Percentiles rank a stretch among this genome's conserved stretches.
phyloP scores from a whole-genome alignment of 2,113 vertebrate species.

The Laticauda colubrina region DNA sequence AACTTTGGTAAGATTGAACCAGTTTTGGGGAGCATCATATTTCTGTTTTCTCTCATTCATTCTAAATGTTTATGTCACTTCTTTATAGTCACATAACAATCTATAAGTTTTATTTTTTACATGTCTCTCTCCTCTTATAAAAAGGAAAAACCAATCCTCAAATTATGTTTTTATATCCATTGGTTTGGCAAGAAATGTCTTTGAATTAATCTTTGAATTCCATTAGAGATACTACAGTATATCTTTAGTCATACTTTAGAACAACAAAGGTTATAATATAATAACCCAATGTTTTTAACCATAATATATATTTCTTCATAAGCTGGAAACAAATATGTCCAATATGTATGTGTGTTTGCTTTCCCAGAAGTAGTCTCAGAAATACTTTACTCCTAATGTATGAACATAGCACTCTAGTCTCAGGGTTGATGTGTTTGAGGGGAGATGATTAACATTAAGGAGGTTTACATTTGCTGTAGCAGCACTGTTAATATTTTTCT shows the following conservation, averaged over 20 bases:
- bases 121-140: too few species aligned
- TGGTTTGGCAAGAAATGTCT: neutral
- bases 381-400: neutral
- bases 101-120: neutral
- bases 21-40: neutral
- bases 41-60: neutral
- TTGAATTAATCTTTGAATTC: neutral
- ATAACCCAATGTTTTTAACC: neutral
- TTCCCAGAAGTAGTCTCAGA: neutral
- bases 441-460: neutral
- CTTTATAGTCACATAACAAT: neutral
- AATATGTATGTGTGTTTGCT: neutral
- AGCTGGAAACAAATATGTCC: neutral
- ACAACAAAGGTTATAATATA: neutral
- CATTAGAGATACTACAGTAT: neutral
- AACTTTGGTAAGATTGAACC: neutral
- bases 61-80: neutral
- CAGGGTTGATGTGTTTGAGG: neutral
- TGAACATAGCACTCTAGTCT: neutral
- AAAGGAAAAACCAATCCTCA: neutral
- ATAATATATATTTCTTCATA: neutral
- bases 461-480: neutral
- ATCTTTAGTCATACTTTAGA: neutral
- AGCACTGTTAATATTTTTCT: neutral
- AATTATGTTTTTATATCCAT: neutral